These are phyloP conservation scores for Poecilia picta DNA, from an alignment of 2,797 vertebrate species.

Conservation along the genomic window DNA sequence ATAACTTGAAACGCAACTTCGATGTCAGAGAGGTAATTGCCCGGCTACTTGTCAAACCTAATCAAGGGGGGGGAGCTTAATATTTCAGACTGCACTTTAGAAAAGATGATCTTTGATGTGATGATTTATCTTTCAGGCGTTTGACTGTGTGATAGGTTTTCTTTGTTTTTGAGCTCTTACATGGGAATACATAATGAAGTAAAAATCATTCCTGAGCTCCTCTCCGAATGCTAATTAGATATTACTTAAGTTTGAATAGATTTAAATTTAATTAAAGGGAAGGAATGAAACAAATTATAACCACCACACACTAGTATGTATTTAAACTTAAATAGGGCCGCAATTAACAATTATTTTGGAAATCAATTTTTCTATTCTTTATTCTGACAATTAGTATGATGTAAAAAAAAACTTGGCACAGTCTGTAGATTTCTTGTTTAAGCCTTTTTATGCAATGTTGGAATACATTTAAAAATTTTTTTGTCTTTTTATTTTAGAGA, in stretches of 20 bases:
- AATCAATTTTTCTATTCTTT: too few relatives aligned
- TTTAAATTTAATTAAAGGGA: conserved; percentile 13
- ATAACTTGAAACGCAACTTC: conserved; percentile 93
- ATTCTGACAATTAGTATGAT: too few relatives aligned
- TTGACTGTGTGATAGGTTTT: not conserved
- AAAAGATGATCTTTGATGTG: conserved; percentile 1
- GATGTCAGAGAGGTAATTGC: conserved; percentile 91
- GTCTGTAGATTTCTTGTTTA: too few relatives aligned
- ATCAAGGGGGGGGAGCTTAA: not conserved
- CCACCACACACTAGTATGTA: too few relatives aligned
- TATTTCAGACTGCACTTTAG: not conserved
- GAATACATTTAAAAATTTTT: too few relatives aligned
- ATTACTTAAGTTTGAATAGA: conserved; percentile 4
- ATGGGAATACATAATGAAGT: not conserved
- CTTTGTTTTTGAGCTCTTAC: not conserved
- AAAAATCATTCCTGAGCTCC: conserved; percentile 4
- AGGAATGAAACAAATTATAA: conserved; percentile 8
- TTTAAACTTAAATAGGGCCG: not conserved
- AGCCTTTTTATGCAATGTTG: too few relatives aligned
- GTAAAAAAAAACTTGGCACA: too few relatives aligned
- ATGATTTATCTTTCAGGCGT: not conserved
- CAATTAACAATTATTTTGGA: too few relatives aligned
- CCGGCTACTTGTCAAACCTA: conserved; percentile 4
- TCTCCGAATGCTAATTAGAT: not conserved
- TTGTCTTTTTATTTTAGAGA: too few relatives aligned